Base-by-base conservation (phyloP, 2,888 invertebrate species). In the Athrips mouffetella region DNA sequence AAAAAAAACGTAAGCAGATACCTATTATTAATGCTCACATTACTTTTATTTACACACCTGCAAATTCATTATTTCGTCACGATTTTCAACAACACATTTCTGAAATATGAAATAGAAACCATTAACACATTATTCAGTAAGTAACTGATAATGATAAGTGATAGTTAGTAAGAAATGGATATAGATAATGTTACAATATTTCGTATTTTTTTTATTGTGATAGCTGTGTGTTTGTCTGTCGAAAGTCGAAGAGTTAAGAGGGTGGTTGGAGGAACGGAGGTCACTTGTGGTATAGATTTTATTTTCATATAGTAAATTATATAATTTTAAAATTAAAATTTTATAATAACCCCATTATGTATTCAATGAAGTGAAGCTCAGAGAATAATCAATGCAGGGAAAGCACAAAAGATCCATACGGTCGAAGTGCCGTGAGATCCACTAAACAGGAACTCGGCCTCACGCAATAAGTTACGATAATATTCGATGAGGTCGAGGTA, bases 241-340 rank as follows among this genome's bases (percentile, higher is more conserved):
- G 57, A 65, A 39, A 57, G 67, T 50, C 59, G 70, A 31, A 76
- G 87, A 67, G 65, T 83, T 20, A 86, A 79, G 60, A 68, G 87
- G 64, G 76, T 87, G 35, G 62, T 86, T 47, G 76, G 74, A 27
- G 87, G 80, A 25, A 49, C 50, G 25, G 70, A 73, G 53, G 74
- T 85, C 5, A 51, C 64, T 47, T 85, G 82, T 60, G 87, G 87
- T 87, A 84, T 52, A 6, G n/a, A 18, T 7, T 37, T 11, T 37
- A 27, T 27, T 27, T 27, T 27, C 7, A 7, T 27, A 2, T 27
- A 2, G 2, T 10, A 27, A 27, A 8, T 27, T 10, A 27, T 27
- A 10, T 27, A 27, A 10, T 27, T 27, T 27, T 27, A n/a, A n/a
- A n/a, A n/a, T n/a, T n/a, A n/a, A n/a, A n/a, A n/a, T n/a, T n/a